Base-by-base conservation (phyloP, 2,888 invertebrate genomes). In the Drosophila stalkeri region DNA sequence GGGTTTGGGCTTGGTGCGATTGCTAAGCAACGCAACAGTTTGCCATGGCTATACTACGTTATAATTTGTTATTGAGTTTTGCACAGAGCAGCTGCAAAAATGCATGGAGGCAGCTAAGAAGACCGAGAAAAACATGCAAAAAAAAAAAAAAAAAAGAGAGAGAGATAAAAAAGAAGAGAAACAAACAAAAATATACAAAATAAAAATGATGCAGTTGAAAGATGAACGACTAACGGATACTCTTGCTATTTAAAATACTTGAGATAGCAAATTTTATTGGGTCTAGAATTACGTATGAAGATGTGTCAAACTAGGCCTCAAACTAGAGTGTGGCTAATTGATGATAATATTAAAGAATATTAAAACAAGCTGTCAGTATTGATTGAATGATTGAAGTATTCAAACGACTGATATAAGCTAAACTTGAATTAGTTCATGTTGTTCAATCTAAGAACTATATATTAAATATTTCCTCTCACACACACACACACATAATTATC, bases 41-140 rank as follows among this genome's bases (percentile, higher is more conserved):
- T 91, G 90, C 90, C 91, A 92, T 91, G 91, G 91, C 90, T 92
- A 92, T 91, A 91, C 91, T 91, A 89, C 90, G 81, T 91, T 90
- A 88, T 91, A 91, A 92, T 91, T 91, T 92, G 90, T 91, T 91
- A 91, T 91, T 91, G 91, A 91, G 91, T 91, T 91, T 89, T 92
- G 78, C 78, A 79, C 81, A 77, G 72, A 88, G 90, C 80, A 88
- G 89, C 89, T 84, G 81, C 87, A 89, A 87, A 89, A 89, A 81
- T 86, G 88, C 85, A 72, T 14, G 73, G 43, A 80, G 81, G 64
- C 49, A 49, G 56, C 35, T 57, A 52, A 7, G 46, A 60, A 68
- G 65, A 72, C 59, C 52, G 41, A 66, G 62, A 52, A 66, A 81
- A 82, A 75, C 54, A 68, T 51, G 52, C 47, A 61, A 55, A 57